phyloP scores from a whole-genome alignment of 2,797 vertebrate genomes.

The Chrysocyon brachyurus region DNA sequence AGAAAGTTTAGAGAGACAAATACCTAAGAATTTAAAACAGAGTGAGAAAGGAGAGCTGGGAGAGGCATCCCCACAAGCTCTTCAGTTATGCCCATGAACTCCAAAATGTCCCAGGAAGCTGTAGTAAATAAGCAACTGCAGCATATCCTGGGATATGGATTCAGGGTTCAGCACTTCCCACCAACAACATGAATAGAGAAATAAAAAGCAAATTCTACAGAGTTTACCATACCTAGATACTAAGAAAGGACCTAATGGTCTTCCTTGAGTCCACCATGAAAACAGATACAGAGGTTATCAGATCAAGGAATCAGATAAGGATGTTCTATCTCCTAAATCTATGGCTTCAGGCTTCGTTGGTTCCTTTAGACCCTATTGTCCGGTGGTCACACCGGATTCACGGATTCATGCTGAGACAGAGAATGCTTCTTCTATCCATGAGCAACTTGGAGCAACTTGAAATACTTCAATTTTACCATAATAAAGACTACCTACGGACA shows the following conservation, averaged over 20 bases:
- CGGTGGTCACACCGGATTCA: neutral
- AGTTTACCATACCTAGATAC: neutral
- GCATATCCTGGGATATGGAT: neutral
- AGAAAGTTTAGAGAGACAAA: neutral
- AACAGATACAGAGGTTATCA: slow-evolving; percentile 41
- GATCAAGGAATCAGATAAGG: slow-evolving; percentile 37
- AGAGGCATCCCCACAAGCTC: neutral
- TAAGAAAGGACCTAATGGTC: neutral
- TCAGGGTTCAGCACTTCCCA: neutral
- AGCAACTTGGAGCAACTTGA: slow-evolving; percentile 33
- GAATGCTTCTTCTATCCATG: neutral
- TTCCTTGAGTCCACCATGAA: neutral
- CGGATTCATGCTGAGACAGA: neutral
- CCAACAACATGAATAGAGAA: neutral
- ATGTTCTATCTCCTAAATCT: neutral
- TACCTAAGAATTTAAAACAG: slow-evolving; percentile 21
- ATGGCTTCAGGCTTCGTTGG: neutral
- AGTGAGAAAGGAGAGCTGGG: neutral
- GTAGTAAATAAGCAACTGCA: neutral
- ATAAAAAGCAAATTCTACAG: neutral
- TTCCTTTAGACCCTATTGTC: neutral
- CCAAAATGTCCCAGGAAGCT: neutral
- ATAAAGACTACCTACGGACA: slow-evolving; percentile 13
- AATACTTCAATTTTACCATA: slow-evolving; percentile 19
- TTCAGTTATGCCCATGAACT: neutral